Conservation (phyloP, 2,797 vertebrate species). For the Chelidonichthys spinosus region DNA sequence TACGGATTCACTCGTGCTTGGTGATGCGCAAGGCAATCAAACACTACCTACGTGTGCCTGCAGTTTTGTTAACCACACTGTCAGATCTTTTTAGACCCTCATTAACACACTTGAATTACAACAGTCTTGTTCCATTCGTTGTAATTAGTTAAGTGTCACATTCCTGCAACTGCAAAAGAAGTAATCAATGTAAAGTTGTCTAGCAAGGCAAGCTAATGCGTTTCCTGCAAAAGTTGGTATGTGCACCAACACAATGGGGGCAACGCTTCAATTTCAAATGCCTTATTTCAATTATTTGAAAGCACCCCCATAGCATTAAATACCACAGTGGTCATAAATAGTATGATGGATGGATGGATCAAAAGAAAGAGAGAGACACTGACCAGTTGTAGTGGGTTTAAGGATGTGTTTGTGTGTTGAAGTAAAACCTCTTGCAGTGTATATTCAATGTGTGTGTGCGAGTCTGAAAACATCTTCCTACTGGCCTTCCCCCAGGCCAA, state of each 20-base stretch:
- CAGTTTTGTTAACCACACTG: not conserved
- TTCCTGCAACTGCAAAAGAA: not conserved
- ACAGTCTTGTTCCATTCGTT: not conserved
- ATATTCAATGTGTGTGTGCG: not conserved
- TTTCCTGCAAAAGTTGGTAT: not conserved
- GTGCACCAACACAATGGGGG: not conserved
- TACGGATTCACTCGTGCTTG: slow-evolving; percentile 4
- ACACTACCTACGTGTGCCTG: not conserved
- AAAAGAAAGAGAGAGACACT: not conserved
- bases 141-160: not conserved
- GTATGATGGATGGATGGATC: not conserved
- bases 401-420: not conserved
- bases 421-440: not conserved
- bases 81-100: not conserved
- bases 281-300: not conserved
- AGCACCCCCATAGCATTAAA: not conserved
- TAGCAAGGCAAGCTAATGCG: not conserved
- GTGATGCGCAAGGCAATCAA: not conserved
- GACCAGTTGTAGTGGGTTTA: not conserved
- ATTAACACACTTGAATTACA: not conserved
- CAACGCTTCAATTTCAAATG: not conserved
- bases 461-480: not conserved
- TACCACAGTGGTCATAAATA: slow-evolving; percentile 2
- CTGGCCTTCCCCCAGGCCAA: slow-evolving; percentile 10
- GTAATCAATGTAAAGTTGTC: not conserved